Percentiles rank a stretch among this genome's conserved stretches.
phyloP scores from a whole-genome alignment of 2,113 vertebrate genomes.

The Oxygymnocypris stewartii region DNA sequence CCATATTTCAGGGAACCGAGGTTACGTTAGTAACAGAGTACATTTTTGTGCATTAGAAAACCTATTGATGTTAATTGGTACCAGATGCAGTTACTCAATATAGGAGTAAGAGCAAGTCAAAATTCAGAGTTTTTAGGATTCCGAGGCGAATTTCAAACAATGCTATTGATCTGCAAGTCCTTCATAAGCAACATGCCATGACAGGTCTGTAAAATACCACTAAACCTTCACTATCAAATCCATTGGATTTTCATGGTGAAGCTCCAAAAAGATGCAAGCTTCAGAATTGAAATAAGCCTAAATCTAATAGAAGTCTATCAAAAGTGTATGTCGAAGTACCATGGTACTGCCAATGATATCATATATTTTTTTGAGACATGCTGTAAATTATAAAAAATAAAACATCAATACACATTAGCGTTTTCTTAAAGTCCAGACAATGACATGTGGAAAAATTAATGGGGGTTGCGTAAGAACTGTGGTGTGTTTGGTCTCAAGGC shows the following conservation, averaged over 20 bases:
- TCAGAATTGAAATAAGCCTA: not conserved
- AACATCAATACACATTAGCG: conserved; percentile 63
- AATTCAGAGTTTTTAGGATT: not conserved
- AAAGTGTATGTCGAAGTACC: not conserved
- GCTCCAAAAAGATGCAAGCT: not conserved
- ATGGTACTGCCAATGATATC: not conserved
- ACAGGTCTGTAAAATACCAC: not conserved
- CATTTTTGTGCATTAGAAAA: not conserved
- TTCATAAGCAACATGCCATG: not conserved
- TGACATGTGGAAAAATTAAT: conserved; percentile 73
- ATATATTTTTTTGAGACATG: conserved; percentile 58
- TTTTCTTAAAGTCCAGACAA: conserved; percentile 63
- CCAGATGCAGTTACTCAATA: not conserved
- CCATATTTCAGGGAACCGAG: no score
- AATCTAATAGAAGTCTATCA: not conserved
- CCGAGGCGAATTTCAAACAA: not conserved
- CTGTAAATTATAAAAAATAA: conserved; percentile 63
- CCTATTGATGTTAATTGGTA: not conserved
- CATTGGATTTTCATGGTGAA: not conserved
- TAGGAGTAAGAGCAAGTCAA: not conserved
- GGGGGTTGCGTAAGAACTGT: conserved; percentile 68
- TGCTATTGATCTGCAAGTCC: not conserved
- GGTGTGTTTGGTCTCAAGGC: conserved; percentile 56
- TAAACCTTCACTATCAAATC: not conserved
- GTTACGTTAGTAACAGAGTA: no score